Evolutionary conservation across 1,140 invertebrate genomes (phyloP).

Genomic region (Doryteuthis pealeii): DNA sequence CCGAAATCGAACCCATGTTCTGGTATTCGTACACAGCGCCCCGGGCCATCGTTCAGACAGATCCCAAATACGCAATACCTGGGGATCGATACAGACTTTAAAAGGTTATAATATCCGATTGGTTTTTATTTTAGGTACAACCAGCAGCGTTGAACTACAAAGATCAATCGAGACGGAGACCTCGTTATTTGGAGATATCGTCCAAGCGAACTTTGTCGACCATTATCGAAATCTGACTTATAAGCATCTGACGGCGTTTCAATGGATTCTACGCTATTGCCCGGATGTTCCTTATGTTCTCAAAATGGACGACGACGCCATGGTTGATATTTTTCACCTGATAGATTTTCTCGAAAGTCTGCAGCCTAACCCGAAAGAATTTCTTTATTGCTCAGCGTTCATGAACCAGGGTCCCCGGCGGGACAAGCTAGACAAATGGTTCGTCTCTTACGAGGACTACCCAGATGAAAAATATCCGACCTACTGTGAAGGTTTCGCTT

Average conservation of each 20-base stretch:
- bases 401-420: background rate
- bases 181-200: slow-evolving; percentile 22
- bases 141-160: background rate
- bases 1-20: slow-evolving; percentile 13
- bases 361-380: background rate
- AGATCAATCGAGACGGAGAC: slow-evolving; percentile 6
- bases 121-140: slow-evolving; percentile 22
- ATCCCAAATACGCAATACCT: slow-evolving; percentile 51
- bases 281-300: slow-evolving; percentile 69
- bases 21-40: slow-evolving; percentile 51
- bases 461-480: background rate
- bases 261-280: slow-evolving; percentile 73
- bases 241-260: slow-evolving; percentile 76
- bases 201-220: slow-evolving; percentile 34
- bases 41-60: slow-evolving; percentile 47
- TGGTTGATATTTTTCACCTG: slow-evolving; percentile 68
- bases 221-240: slow-evolving; percentile 31
- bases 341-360: slow-evolving; percentile 14
- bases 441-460: slow-evolving; percentile 6
- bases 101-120: slow-evolving; percentile 14
- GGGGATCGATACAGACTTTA: slow-evolving; percentile 42
- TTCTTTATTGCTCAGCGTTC: background rate
- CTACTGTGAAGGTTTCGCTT: slow-evolving; percentile 5
- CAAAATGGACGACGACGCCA: slow-evolving; percentile 87
- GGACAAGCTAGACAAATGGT: background rate